Evolutionary conservation across 1,140 invertebrate species (phyloP).

Genomic region (Dreissena rostriformis): DNA sequence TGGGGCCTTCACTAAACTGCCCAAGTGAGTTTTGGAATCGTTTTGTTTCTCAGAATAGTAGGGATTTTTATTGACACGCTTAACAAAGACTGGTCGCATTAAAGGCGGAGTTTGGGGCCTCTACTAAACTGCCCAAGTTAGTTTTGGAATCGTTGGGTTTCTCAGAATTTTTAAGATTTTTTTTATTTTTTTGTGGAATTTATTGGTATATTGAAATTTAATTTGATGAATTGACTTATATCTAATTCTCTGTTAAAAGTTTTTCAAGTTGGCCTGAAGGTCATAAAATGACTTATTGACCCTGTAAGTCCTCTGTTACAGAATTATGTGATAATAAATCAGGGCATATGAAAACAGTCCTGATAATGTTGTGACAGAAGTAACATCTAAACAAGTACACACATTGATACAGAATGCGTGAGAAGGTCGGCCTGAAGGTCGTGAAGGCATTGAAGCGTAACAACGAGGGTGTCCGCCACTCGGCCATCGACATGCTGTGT

Average conservation of each 20-base stretch:
- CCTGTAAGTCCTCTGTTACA: no score
- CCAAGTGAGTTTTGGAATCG: slow-evolving; percentile 85
- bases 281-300: no score
- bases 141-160: no score
- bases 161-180: no score
- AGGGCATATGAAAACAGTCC: no score
- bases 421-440: slow-evolving; percentile 95
- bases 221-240: no score
- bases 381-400: neutral
- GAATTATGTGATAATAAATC: no score
- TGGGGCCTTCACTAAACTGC: slow-evolving; percentile 94
- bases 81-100: neutral
- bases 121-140: neutral
- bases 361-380: slow-evolving; percentile 1
- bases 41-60: no score
- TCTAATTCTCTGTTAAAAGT: no score
- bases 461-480: slow-evolving; percentile 95
- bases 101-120: neutral
- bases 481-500: slow-evolving; percentile 98
- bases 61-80: neutral
- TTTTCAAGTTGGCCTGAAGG: no score
- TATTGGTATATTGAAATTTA: no score
- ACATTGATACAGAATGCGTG: slow-evolving; percentile 89
- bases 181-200: no score
- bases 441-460: slow-evolving; percentile 95